Base-by-base conservation (phyloP, 2,797 vertebrate species). In the Tympanoctomys barrerae region DNA sequence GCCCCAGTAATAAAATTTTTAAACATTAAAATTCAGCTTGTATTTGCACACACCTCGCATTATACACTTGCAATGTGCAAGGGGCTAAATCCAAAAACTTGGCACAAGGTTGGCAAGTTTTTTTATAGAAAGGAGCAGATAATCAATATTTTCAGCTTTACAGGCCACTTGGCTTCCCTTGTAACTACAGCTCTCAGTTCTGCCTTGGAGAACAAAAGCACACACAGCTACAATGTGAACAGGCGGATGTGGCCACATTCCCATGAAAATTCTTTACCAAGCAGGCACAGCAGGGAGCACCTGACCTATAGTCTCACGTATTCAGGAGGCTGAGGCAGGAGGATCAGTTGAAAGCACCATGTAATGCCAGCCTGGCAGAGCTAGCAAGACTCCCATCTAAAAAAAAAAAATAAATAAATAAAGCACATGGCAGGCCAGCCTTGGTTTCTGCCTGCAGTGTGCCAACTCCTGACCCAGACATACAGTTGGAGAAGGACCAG, bases 151-250 rank as follows among this genome's bases (percentile, higher is more conserved):
- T 88, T 68, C 75, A 22, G 31, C 49, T 70, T 68, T 42, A 8
- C 33, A n/a, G 18, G 57, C 49, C 66, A 26, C 9, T 6, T 0
- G 19, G 11, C 62, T 42, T 83, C 36, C 62, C 28, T 42, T 59
- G 62, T 39, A 73, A 70, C 16, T 19, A 46, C 39, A 46, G 71
- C 46, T 18, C 42, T 94, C 24, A 46, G 31, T 52, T 71, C 24
- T 89, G 87, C 62, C 36, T 88, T 33, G 31, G 7, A 33, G 70
- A 92, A 77, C 46, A 28, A 89, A 90, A 92, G 68, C 68, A 91
- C 24, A 28, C 11, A 52, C 61, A 24, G 82, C 80, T 12, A 64
- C 57, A 5, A n/a, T 36, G 70, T n/a, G 86, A 82, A 90, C 52
- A 54, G 52, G 42, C 0, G 2, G n/a, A 6, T 4, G 0, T n/a